Conservation (phyloP, 2,888 invertebrate genomes). For the Venusia cambrica region DNA sequence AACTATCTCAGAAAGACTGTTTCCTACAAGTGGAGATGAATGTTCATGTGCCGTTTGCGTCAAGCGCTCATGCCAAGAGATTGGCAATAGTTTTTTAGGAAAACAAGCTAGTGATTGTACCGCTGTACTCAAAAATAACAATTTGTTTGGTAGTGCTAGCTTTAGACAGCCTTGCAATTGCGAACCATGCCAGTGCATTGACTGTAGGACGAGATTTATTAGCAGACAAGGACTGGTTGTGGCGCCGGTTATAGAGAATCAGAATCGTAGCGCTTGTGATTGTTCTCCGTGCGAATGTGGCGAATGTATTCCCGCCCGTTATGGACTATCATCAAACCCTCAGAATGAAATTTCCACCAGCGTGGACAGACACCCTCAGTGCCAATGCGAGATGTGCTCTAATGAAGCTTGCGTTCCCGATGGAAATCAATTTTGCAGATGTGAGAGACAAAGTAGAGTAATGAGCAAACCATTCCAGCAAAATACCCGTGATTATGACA, state of each 20-base stretch:
- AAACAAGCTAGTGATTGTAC: slow-evolving; percentile 37
- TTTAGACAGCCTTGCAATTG: slow-evolving; percentile 38
- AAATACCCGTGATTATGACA: slow-evolving; percentile 46
- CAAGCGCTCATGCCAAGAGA: slow-evolving; percentile 33
- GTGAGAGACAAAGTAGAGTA: slow-evolving; percentile 39
- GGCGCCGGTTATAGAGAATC: slow-evolving; percentile 37
- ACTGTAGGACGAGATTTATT: slow-evolving; percentile 35
- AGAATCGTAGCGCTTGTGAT: slow-evolving; percentile 36
- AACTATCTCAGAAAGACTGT: background rate
- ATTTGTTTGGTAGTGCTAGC: slow-evolving; percentile 27
- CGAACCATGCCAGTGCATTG: slow-evolving; percentile 43
- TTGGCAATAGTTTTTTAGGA: slow-evolving; percentile 25
- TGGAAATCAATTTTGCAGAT: slow-evolving; percentile 41
- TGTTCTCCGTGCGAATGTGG: slow-evolving; percentile 55
- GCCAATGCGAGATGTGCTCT: slow-evolving; percentile 44
- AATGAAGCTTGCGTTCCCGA: slow-evolving; percentile 43
- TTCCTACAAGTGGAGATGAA: slow-evolving; percentile 20
- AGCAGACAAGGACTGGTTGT: slow-evolving; percentile 32
- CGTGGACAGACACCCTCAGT: slow-evolving; percentile 38
- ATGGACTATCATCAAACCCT: slow-evolving; percentile 32
- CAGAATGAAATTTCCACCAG: slow-evolving; percentile 46
- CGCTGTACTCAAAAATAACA: slow-evolving; percentile 36
- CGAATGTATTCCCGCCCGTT: slow-evolving; percentile 40
- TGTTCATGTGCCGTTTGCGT: slow-evolving; percentile 36
- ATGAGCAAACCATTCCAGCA: slow-evolving; percentile 46